Evolutionary conservation across 92 coral and sea anemone genomes (phyloP).

Genomic region (Siderastrea siderea): DNA sequence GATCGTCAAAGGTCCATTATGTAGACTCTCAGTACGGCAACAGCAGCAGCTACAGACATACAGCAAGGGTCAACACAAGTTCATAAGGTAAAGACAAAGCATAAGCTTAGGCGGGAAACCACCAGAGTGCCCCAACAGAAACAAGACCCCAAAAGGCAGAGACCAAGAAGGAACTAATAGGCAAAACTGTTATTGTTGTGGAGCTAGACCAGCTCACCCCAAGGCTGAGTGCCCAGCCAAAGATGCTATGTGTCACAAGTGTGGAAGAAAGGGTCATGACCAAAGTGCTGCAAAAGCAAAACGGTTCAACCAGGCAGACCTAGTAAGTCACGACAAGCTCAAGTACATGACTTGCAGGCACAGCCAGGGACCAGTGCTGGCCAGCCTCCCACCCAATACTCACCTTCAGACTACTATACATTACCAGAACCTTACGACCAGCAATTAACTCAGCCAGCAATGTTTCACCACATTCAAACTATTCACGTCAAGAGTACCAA

Average conservation of each 20-base stretch:
- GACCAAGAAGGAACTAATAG: background rate
- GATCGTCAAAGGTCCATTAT: constrained; percentile 23
- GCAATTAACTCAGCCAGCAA: background rate
- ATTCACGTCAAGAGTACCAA: constrained; percentile 3
- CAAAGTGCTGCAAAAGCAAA: no score
- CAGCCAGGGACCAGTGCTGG: background rate
- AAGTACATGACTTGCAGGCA: background rate
- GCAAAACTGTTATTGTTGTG: constrained; percentile 15
- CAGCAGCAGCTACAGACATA: background rate
- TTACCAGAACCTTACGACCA: background rate
- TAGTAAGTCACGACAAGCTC: no score
- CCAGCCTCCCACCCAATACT: no score
- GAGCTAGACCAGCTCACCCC: constrained; percentile 5
- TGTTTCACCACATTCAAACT: constrained; percentile 9
- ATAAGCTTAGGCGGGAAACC: background rate
- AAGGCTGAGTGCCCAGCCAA: constrained; percentile 23
- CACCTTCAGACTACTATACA: background rate
- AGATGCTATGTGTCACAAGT: constrained; percentile 12
- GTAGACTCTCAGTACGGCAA: constrained; percentile 18
- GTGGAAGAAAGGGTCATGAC: constrained; percentile 33
- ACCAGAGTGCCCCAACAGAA: background rate
- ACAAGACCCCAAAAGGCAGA: background rate
- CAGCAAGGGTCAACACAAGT: background rate
- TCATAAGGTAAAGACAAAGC: constrained; percentile 17
- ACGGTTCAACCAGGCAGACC: no score